Percentiles rank a stretch among this genome's conserved stretches.
These are phyloP conservation scores for Hucho hucho DNA, from an alignment of 2,113 vertebrate genomes.

Conservation along the genomic window DNA sequence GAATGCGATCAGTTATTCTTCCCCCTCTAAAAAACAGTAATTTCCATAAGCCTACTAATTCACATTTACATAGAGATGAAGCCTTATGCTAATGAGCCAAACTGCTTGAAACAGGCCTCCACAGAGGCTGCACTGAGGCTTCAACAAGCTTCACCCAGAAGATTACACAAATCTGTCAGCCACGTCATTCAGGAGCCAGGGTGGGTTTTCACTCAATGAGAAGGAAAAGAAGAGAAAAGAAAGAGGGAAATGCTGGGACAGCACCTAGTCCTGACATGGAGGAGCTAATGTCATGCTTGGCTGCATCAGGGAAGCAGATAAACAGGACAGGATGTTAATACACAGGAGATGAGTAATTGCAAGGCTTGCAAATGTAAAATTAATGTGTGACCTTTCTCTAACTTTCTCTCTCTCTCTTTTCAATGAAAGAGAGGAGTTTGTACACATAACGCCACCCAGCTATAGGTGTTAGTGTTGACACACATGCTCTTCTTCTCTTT, in stretches of 20 bases:
- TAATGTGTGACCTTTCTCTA: neutral
- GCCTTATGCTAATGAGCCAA: slow-evolving; percentile 57
- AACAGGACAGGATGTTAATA: slow-evolving; percentile 23
- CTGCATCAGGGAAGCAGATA: slow-evolving; percentile 22
- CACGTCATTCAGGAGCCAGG: slow-evolving; percentile 46
- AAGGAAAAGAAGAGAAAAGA: neutral
- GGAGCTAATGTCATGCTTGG: slow-evolving; percentile 16
- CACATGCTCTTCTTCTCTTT: no score
- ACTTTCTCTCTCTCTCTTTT: neutral
- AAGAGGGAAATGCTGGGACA: slow-evolving; percentile 1
- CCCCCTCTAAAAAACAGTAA: slow-evolving; percentile 23
- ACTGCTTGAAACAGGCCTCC: slow-evolving; percentile 42
- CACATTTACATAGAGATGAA: slow-evolving; percentile 69
- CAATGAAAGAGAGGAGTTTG: neutral
- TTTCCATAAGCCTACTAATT: slow-evolving; percentile 61
- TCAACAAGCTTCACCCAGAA: slow-evolving; percentile 44
- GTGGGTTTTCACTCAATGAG: slow-evolving; percentile 25
- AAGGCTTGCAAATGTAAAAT: neutral
- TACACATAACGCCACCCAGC: no score
- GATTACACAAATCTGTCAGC: slow-evolving; percentile 44
- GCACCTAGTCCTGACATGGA: neutral
- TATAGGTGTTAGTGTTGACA: neutral
- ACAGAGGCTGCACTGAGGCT: slow-evolving; percentile 32
- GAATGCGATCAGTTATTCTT: slow-evolving; percentile 45
- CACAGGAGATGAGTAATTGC: slow-evolving; percentile 3